Evolutionary conservation across 1,140 invertebrate species (phyloP).

Genomic region (Sycophaga agraensis): DNA sequence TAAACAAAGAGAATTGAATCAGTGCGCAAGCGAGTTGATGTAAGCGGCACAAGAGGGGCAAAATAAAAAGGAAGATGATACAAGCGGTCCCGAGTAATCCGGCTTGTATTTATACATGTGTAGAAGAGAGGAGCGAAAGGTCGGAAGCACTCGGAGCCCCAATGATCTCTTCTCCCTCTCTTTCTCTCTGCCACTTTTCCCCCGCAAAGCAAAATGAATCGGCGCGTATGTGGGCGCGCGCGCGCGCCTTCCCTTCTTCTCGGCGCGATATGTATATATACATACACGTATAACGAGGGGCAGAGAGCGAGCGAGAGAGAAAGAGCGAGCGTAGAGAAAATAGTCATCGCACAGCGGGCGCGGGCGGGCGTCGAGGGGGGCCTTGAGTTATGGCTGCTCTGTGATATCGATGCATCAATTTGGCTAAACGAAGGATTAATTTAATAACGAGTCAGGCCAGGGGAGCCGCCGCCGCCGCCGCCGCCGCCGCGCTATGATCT

Average conservation of each 20-base stretch:
- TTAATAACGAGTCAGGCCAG: slow-evolving; percentile 57
- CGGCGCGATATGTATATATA: neutral
- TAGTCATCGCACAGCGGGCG: slow-evolving; percentile 9
- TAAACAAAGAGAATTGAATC: neutral
- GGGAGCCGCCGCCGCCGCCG: too few species aligned
- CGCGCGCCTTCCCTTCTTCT: neutral
- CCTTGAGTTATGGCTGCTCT: slow-evolving; percentile 57
- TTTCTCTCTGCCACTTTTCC: neutral
- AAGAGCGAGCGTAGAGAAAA: too few species aligned
- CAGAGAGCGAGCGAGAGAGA: too few species aligned
- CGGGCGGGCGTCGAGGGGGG: slow-evolving; percentile 36
- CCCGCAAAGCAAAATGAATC: slow-evolving; percentile 21
- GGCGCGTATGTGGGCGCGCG: slow-evolving; percentile 23
- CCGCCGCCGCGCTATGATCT: slow-evolving; percentile 9
- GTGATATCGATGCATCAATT: slow-evolving; percentile 61
- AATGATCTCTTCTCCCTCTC: slow-evolving; percentile 14
- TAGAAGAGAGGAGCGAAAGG: neutral
- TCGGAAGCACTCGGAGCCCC: slow-evolving; percentile 6
- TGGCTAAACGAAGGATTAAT: slow-evolving; percentile 61
- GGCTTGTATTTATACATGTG: slow-evolving; percentile 1
- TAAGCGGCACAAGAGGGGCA: slow-evolving; percentile 13
- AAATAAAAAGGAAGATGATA: neutral
- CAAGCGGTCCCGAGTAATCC: neutral
- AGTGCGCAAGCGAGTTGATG: slow-evolving; percentile 15
- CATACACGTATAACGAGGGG: slow-evolving; percentile 2